Base-by-base conservation (phyloP, 1,140 invertebrate genomes). In the Drosophila virilis region DNA sequence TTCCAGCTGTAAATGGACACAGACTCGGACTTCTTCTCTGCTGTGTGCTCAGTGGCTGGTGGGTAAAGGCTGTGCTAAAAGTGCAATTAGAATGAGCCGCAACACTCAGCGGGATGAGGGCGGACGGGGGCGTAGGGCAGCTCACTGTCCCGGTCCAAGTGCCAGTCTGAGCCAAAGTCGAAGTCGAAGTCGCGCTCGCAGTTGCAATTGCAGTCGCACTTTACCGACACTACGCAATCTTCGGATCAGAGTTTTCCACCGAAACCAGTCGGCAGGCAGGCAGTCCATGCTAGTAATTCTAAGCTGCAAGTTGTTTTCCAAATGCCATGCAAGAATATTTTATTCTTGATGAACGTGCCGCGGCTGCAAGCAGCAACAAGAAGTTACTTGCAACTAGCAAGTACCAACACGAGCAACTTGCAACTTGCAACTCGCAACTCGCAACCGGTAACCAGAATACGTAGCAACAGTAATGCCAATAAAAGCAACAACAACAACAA, bases 241-340 rank as follows among this genome's bases (percentile, higher is more conserved):
- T 62, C 22, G 43, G 71, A 69, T 74, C 66, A 58, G 58, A 70
- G 58, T 74, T 74, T 70, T 74, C 50, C 51, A 71, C 43, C 55
- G 55, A 65, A 83, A 81, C 77, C 74, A 84, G 80, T 85, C 65
- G 37, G 54, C 67, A 61, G 46, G n/a, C n/a, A n/a, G n/a, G 48
- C 64, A 40, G 74, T 50, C 50, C 55, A 60, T 51, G 60, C 54
- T 52, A 82, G 73, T 74, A 60, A 78, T 89, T 90, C 84, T 84
- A 84, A 74, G 66, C 66, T 48, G 68, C 71, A 84, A 82, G 82
- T 83, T 69, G 74, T 88, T 83, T 75, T 88, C 40, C 74, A 89
- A 90, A 90, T 90, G 77, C 84, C 79, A 88, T 64, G 74, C 79
- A 75, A 90, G 81, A 90, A 90, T 90, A 89, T 88, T 89, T 88